Percentiles rank a stretch among this genome's conserved stretches.
Evolutionary conservation across 1,140 invertebrate species (phyloP).

Genomic region (Riptortus pedestris): DNA sequence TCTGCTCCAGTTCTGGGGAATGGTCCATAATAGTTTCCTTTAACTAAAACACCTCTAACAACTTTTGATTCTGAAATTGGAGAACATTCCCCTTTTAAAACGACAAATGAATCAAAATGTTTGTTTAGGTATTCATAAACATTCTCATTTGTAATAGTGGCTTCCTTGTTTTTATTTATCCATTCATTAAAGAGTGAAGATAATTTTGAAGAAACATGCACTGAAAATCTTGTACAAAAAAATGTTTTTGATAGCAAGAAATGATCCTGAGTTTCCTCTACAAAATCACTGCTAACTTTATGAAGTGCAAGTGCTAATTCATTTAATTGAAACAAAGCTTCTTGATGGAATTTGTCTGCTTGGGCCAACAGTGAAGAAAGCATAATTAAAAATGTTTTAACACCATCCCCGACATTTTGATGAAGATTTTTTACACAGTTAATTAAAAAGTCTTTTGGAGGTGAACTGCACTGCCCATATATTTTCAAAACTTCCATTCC

Average conservation of each 20-base stretch:
- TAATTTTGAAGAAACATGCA: neutral
- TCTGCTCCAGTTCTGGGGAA: neutral
- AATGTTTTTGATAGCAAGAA: neutral
- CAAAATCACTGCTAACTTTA: no score
- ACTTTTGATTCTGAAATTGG: neutral
- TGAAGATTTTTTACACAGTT: neutral
- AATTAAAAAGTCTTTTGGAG: neutral
- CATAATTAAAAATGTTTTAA: neutral
- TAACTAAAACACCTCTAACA: neutral
- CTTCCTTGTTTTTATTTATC: neutral
- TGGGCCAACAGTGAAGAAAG: neutral
- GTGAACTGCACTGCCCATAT: neutral
- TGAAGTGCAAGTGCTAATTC: no score
- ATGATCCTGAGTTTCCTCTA: neutral
- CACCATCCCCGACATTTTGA: neutral
- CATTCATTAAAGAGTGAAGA: neutral
- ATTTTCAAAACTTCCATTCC: neutral
- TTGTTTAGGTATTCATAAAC: neutral
- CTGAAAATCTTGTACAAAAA: conserved; percentile 5
- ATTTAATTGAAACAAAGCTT: neutral
- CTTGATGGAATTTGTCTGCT: neutral
- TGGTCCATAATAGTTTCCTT: neutral
- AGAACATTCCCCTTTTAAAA: neutral
- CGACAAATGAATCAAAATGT: neutral
- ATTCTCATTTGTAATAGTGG: neutral